Evolutionary conservation across 2,797 vertebrate species (phyloP).

Genomic region (Lepilemur ruficaudatus): DNA sequence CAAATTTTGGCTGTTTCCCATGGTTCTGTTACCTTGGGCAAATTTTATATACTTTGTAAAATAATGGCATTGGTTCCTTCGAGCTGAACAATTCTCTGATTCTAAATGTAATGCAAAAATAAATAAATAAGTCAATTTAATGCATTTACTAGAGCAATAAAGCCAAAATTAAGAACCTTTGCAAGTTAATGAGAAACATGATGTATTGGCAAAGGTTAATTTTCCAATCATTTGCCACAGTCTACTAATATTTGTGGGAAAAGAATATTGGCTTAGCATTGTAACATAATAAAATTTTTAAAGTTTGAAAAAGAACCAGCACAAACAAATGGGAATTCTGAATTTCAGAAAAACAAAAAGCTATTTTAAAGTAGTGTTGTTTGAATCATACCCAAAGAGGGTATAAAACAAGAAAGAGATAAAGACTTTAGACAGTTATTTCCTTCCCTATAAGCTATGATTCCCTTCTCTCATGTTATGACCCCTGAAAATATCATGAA

Average conservation of each 20-base stretch:
- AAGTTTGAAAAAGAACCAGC: slow-evolving; percentile 70
- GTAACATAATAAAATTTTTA: slow-evolving; percentile 72
- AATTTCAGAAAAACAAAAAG: slow-evolving; percentile 27
- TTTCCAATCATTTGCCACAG: slow-evolving; percentile 74
- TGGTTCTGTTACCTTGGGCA: background rate
- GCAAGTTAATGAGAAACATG: slow-evolving; percentile 41
- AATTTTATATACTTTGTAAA: slow-evolving; percentile 30
- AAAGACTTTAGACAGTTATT: background rate
- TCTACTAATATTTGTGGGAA: slow-evolving; percentile 74
- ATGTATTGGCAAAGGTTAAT: slow-evolving; percentile 61
- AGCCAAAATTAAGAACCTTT: slow-evolving; percentile 59
- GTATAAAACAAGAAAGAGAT: background rate
- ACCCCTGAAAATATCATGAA: background rate
- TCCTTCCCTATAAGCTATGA: background rate
- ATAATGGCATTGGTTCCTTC: background rate
- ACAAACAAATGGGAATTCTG: slow-evolving; percentile 63
- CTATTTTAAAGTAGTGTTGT: background rate
- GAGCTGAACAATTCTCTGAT: background rate
- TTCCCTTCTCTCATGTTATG: background rate
- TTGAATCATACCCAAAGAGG: background rate
- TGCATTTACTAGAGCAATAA: slow-evolving; percentile 1
- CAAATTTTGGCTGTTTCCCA: background rate
- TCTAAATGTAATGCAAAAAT: slow-evolving; percentile 30
- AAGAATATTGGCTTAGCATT: slow-evolving; percentile 63
- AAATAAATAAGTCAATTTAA: slow-evolving; percentile 10